Evolutionary conservation across 2,888 invertebrate genomes (phyloP), one percentile per base, ranked within the genome.

Genomic region (Leptothorax acervorum): DNA sequence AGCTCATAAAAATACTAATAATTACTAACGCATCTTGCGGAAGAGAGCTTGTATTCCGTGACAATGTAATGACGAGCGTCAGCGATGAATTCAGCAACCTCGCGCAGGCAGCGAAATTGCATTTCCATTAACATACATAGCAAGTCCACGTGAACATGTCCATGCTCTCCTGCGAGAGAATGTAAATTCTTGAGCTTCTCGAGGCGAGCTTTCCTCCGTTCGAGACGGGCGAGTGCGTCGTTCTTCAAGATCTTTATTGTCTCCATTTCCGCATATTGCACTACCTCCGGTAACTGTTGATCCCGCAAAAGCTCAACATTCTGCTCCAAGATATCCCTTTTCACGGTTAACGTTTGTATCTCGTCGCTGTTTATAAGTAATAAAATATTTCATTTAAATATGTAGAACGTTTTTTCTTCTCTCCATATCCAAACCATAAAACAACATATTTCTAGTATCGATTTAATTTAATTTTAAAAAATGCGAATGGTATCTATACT

Each of bases 51-150:
- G 87, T 94, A 94, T 84, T 94, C 94, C 5, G 92, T 92, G 12
- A 89, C 88, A 3, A 95, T 86, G 89, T 94, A 93, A 86, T 94
- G 89, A n/a, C 91, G 90, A 23, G 91, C 93, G 70, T 94, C 92
- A 3, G 89, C 85, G 8, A 93, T 89, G 83, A 95, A 93, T 75
- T 93, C 92, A n/a, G 88, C 75, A 23, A 94, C 89, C 87, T 93
- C 91, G 62, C 88, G 89, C 35, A 94, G 85, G 70, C 91, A 84
- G 9, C 87, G 89, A 83, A 88, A 90, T 84, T 95, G 93, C 42
- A 92, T 90, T 82, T 93, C 92, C 92, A 95, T 93, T 66, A 95
- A 76, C 79, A 94, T 91, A 62, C 92, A 92, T 4, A 95, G 83
- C 71, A 95, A 88, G 87, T 94, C 94, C 5, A 93, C 91, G 76